These are phyloP conservation scores for Peromyscus eremicus DNA, from an alignment of 2,797 vertebrate species.

Conservation along the genomic window DNA sequence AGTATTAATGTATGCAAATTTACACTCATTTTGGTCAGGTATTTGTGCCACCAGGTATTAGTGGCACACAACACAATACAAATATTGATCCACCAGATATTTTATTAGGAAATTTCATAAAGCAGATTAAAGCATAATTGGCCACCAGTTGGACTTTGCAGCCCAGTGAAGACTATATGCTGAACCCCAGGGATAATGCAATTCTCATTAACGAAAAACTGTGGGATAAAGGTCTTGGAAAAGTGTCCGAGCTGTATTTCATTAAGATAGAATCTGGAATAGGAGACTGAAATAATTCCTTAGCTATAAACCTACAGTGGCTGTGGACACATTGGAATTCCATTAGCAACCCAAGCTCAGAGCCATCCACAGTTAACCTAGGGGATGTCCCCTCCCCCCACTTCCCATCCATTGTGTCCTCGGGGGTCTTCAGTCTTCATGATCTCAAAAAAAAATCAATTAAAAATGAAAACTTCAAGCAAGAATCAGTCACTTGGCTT, in stretches of 20 bases:
- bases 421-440: not conserved
- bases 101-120: slow-evolving; percentile 73
- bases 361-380: not conserved
- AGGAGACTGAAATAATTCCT: slow-evolving; percentile 9
- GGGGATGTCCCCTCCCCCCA: not conserved
- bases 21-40: not conserved
- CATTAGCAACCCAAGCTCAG: not conserved
- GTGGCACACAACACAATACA: slow-evolving; percentile 9
- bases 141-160: slow-evolving; percentile 57
- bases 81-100: slow-evolving; percentile 65
- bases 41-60: slow-evolving; percentile 29
- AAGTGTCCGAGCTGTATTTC: slow-evolving; percentile 52
- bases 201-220: slow-evolving; percentile 64
- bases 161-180: slow-evolving; percentile 59
- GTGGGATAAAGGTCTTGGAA: slow-evolving; percentile 62
- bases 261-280: slow-evolving; percentile 33
- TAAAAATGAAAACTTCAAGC: slow-evolving; percentile 38
- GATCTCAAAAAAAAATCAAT: not conserved
- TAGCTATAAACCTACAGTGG: not conserved
- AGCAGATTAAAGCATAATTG: slow-evolving; percentile 66
- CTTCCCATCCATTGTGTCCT: not conserved
- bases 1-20: not conserved
- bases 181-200: slow-evolving; percentile 68
- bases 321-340: not conserved
- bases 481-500: slow-evolving; percentile 19